Percentiles rank a stretch among this genome's conserved stretches.
These are phyloP conservation scores for Formica aserva DNA, from an alignment of 2,888 invertebrate species.

Conservation along the genomic window DNA sequence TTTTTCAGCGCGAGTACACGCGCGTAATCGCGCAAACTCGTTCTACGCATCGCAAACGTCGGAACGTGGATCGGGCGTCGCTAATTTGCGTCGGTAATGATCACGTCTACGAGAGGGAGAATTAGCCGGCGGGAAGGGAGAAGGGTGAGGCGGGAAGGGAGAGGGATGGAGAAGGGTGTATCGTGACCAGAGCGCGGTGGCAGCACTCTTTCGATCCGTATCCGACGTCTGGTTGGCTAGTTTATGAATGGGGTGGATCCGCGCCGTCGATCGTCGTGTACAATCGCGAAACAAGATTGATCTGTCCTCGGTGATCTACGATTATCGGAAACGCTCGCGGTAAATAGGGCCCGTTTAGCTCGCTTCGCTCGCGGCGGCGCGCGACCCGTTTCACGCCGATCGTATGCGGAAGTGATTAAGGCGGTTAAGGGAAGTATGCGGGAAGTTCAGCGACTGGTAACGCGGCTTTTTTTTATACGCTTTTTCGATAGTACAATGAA, in stretches of 20 bases:
- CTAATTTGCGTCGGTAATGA: slow-evolving; percentile 73
- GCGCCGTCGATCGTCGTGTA: slow-evolving; percentile 52
- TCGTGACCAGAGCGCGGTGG: not conserved
- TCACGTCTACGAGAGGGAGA: slow-evolving; percentile 59
- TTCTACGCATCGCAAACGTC: slow-evolving; percentile 58
- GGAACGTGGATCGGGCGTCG: slow-evolving; percentile 69
- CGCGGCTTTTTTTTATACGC: not conserved
- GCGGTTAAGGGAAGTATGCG: slow-evolving; percentile 2
- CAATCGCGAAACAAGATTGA: slow-evolving; percentile 71
- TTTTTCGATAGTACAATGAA: not conserved
- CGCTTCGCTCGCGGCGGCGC: slow-evolving; percentile 37
- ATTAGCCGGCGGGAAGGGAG: slow-evolving; percentile 57
- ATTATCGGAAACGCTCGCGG: slow-evolving; percentile 69
- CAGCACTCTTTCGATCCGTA: slow-evolving; percentile 53
- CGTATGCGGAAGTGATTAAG: slow-evolving; percentile 43
- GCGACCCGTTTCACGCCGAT: slow-evolving; percentile 12
- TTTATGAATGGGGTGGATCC: slow-evolving; percentile 68
- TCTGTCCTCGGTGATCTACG: slow-evolving; percentile 69
- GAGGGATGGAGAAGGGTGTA: not conserved
- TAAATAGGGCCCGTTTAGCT: slow-evolving; percentile 54
- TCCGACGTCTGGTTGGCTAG: slow-evolving; percentile 65
- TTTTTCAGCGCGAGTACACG: slow-evolving; percentile 62
- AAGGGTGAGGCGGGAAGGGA: slow-evolving; percentile 11
- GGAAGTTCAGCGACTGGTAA: slow-evolving; percentile 10
- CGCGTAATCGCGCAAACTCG: slow-evolving; percentile 68